Percentiles rank a stretch among this genome's conserved stretches.
Conservation (phyloP, 37 sponge, comb jelly and placozoan species). For the Geodia barretti region DNA sequence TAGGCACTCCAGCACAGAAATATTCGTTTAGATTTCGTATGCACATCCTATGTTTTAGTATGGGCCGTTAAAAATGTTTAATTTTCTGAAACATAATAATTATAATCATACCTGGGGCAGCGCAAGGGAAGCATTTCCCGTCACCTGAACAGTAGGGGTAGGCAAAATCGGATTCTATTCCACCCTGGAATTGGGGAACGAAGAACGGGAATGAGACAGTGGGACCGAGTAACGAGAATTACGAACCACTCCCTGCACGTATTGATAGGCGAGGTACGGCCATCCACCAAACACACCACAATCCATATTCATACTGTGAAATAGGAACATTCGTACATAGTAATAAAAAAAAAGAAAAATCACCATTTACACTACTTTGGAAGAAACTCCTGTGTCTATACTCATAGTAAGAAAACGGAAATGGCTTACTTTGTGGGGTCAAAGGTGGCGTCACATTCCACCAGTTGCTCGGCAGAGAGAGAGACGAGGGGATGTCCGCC, state of each 20-base stretch:
- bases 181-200: conserved; percentile 72
- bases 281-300: conserved; percentile 95
- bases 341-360: not conserved
- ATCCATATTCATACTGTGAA: conserved; percentile 54
- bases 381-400: no score
- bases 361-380: no score
- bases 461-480: conserved; percentile 74
- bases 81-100: not conserved
- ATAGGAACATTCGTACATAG: not conserved
- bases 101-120: conserved; percentile 1
- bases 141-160: conserved; percentile 84
- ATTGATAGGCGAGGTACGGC: conserved; percentile 87
- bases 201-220: not conserved
- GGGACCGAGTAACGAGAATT: not conserved
- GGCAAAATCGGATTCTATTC: conserved; percentile 62
- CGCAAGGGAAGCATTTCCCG: conserved; percentile 85
- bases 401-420: no score
- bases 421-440: conserved; percentile 52
- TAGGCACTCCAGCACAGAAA: no score
- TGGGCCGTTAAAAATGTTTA: no score
- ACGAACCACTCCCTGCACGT: conserved; percentile 55
- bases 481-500: conserved; percentile 34
- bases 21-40: no score
- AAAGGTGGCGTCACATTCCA: conserved; percentile 83
- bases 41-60: no score